Evolutionary conservation across 2,113 vertebrate genomes (phyloP).

Genomic region (Cyphomyrus plagiostoma): DNA sequence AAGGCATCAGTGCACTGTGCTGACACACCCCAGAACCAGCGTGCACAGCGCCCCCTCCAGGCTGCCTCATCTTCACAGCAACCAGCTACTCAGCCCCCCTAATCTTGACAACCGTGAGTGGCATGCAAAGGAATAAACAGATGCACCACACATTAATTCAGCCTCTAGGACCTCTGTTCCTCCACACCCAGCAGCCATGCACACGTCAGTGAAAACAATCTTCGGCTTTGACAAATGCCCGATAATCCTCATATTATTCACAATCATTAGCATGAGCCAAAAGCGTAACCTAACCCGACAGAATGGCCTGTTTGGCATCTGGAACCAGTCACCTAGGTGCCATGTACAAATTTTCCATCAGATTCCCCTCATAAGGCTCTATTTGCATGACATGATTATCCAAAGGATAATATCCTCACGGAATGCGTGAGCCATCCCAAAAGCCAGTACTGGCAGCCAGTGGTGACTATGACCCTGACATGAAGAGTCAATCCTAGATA

Average conservation of each 20-base stretch:
- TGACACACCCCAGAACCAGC: background rate
- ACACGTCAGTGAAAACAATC: conserved; percentile 9
- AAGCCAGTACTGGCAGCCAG: conserved; percentile 25
- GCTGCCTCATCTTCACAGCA: background rate
- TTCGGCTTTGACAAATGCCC: conserved; percentile 21
- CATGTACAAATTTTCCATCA: conserved; percentile 27
- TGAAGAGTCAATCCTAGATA: conserved; percentile 41
- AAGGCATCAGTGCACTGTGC: background rate
- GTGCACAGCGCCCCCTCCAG: background rate
- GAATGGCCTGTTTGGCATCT: background rate
- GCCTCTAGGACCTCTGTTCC: conserved; percentile 3
- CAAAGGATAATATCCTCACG: conserved; percentile 25
- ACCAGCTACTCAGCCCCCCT: background rate
- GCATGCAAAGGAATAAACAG: background rate
- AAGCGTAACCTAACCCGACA: conserved; percentile 12
- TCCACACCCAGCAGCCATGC: background rate
- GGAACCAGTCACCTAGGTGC: conserved; percentile 6
- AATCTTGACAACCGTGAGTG: background rate
- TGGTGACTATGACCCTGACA: background rate
- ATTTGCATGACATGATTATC: conserved; percentile 36
- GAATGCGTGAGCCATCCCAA: conserved; percentile 28
- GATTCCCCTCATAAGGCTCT: conserved; percentile 23
- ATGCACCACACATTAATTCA: background rate
- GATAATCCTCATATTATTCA: conserved; percentile 3
- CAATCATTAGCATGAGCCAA: background rate